phyloP scores from a whole-genome alignment of 2,888 invertebrate genomes.

The Cacoxenus indagator region DNA sequence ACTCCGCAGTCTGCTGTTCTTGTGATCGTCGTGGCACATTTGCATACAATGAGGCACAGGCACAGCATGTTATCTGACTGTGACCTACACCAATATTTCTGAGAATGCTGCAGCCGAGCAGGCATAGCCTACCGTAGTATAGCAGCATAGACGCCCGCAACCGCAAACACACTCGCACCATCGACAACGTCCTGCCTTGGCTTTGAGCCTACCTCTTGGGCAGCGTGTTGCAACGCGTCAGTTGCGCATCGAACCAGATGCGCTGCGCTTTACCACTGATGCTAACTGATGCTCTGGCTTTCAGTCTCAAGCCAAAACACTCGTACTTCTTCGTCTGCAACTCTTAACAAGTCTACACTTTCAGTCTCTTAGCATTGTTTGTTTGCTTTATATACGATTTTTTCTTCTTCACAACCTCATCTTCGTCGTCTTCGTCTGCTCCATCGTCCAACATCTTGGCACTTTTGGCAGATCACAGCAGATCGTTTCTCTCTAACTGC shows the following conservation, averaged over 20 bases:
- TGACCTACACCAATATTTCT: constrained; percentile 72
- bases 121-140: neutral
- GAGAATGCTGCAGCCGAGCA: constrained; percentile 64
- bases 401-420: constrained; percentile 47
- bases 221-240: constrained; percentile 2
- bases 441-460: constrained; percentile 27
- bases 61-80: constrained; percentile 71
- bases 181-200: neutral
- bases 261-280: neutral
- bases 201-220: constrained; percentile 1
- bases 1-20: constrained; percentile 22
- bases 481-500: neutral
- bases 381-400: constrained; percentile 27
- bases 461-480: neutral
- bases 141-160: neutral
- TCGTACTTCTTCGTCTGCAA: constrained; percentile 1
- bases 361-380: constrained; percentile 12
- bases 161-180: neutral
- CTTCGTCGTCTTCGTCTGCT: constrained; percentile 58
- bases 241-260: constrained; percentile 20
- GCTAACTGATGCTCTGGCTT: neutral
- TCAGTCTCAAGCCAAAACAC: neutral
- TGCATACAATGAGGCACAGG: constrained; percentile 71
- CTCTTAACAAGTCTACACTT: constrained; percentile 11
- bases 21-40: constrained; percentile 64